These are phyloP conservation scores for Vireo griseus DNA, from an alignment of 2,797 vertebrate species.

Conservation along the genomic window DNA sequence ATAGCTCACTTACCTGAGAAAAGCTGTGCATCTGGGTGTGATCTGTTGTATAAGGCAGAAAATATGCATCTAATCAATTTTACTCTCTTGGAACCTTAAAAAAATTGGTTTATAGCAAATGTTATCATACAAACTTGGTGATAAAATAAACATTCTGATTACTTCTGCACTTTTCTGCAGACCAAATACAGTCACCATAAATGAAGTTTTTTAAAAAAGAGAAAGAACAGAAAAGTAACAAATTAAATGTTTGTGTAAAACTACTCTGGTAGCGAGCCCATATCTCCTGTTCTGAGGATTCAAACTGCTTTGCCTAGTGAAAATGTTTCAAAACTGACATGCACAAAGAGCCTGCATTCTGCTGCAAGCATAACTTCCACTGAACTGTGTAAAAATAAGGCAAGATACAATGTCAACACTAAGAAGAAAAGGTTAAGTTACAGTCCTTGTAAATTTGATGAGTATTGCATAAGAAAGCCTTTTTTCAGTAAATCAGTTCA, in stretches of 20 bases:
- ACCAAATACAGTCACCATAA: not conserved
- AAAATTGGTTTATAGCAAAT: not conserved
- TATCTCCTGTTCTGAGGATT: not conserved
- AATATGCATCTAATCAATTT: not conserved
- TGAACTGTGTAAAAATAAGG: not conserved
- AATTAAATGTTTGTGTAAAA: not conserved
- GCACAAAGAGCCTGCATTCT: not conserved
- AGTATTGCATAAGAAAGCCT: not conserved
- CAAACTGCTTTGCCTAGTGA: not conserved
- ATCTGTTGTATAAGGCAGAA: not conserved
- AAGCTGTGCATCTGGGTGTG: not conserved
- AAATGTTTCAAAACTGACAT: conserved; percentile 2
- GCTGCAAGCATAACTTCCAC: not conserved
- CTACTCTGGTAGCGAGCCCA: not conserved
- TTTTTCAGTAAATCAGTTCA: not conserved
- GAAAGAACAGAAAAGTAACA: not conserved
- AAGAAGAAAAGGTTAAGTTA: not conserved
- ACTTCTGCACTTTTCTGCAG: not conserved
- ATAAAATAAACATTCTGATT: conserved; percentile 8
- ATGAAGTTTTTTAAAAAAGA: not conserved
- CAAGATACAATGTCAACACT: not conserved
- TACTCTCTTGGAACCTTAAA: not conserved
- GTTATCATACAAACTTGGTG: not conserved
- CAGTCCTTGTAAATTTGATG: not conserved
- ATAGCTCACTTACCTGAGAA: conserved; percentile 6